phyloP scores from a whole-genome alignment of 2,113 vertebrate species.

The Alouatta palliata region DNA sequence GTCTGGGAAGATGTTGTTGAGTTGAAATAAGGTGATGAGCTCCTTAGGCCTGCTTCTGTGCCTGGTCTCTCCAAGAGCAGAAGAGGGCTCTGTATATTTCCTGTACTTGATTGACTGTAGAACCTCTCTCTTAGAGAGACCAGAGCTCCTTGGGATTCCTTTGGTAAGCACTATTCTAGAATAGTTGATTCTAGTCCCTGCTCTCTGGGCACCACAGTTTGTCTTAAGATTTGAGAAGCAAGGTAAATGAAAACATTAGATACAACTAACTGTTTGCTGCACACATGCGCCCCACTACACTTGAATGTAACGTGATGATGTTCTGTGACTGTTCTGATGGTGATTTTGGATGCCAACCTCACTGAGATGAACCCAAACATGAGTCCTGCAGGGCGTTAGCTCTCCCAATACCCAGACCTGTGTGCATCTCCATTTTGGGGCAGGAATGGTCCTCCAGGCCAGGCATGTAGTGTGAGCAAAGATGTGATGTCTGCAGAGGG shows the following conservation, averaged over 20 bases:
- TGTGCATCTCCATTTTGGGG: background rate
- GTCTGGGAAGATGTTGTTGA: background rate
- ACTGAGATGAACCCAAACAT: background rate
- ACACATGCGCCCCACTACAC: background rate
- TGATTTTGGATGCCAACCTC: too few relatives aligned
- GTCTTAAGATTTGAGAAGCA: conserved; percentile 17
- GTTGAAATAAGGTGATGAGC: background rate
- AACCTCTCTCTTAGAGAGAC: background rate
- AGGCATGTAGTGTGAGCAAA: background rate
- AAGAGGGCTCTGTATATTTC: background rate
- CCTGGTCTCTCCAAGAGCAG: background rate
- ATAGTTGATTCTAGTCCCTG: background rate
- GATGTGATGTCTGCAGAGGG: background rate
- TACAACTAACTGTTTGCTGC: background rate
- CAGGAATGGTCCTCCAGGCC: background rate
- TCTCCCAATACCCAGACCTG: background rate
- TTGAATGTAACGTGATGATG: background rate
- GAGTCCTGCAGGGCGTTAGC: background rate
- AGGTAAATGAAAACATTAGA: background rate
- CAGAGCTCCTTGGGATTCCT: background rate
- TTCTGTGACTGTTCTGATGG: background rate
- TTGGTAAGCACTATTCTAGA: background rate
- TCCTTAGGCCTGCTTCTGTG: background rate
- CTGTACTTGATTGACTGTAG: background rate
- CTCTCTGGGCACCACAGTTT: background rate